Conservation (phyloP, 2,888 invertebrate species). For the Syrphus vitripennis region DNA sequence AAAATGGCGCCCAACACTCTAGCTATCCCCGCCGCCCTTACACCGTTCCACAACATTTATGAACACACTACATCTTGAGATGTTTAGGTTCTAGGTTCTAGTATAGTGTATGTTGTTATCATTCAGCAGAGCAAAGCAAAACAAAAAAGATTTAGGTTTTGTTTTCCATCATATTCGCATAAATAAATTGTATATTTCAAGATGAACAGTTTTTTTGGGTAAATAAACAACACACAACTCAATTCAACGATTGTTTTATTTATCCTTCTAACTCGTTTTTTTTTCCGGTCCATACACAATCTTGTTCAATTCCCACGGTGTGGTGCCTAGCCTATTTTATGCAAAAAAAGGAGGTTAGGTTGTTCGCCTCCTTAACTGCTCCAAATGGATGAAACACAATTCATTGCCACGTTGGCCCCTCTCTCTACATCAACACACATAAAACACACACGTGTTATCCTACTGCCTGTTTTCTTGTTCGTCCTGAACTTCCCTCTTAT, state of each 20-base stretch:
- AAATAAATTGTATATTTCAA: slow-evolving; percentile 63
- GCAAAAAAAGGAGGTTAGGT: background rate
- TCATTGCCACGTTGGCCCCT: slow-evolving; percentile 26
- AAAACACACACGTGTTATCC: slow-evolving; percentile 34
- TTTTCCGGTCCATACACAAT: slow-evolving; percentile 3
- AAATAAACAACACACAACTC: slow-evolving; percentile 58
- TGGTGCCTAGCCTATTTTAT: background rate
- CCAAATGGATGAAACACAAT: slow-evolving; percentile 13
- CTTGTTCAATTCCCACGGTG: slow-evolving; percentile 58
- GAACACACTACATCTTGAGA: background rate
- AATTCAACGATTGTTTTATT: slow-evolving; percentile 51
- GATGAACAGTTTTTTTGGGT: slow-evolving; percentile 54
- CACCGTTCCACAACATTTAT: no score
- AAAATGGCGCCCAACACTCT: slow-evolving; percentile 6
- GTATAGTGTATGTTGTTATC: background rate
- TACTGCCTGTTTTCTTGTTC: slow-evolving; percentile 51
- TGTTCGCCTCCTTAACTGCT: background rate
- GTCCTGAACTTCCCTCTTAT: slow-evolving; percentile 45
- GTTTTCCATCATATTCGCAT: slow-evolving; percentile 63
- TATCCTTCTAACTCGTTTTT: slow-evolving; percentile 13
- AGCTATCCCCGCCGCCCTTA: background rate
- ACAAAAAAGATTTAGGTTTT: slow-evolving; percentile 34
- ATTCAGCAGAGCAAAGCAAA: background rate
- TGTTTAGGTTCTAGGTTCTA: background rate
- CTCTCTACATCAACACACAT: background rate